Base-by-base conservation (phyloP, 1,140 invertebrate genomes). In the Trissolcus basalis region DNA sequence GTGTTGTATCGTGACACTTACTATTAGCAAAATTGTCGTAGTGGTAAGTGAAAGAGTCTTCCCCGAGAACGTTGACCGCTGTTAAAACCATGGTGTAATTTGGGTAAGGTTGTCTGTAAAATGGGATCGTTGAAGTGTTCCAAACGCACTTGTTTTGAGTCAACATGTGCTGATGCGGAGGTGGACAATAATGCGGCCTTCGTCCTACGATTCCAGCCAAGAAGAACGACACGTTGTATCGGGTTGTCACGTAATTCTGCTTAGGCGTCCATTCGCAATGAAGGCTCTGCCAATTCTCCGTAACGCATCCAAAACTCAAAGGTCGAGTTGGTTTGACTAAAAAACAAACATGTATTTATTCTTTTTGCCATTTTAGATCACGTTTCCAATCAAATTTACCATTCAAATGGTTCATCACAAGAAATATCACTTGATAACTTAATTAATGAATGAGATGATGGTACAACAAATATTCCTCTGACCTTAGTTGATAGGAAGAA, bases 261-360 rank as follows among this genome's bases (percentile, higher is more conserved):
- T 88, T 86, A 32, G 88, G 87, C 1, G 84, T 89, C 92, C 93
- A 94, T 7, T 89, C 87, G 77, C 93, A 94, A 1, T 86, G 91
- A 27, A 94, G 81, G 64, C 89, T 91, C 53, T 93, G 88, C 89
- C 92, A 91, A 82, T 94, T 93, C 35, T 89, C 81, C n/a, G 92
- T 92, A 12, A 91, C 81, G 74, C 93, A 94, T 6, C 81, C 85
- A 67, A 94, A 93, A 79, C 93, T 90, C 8, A 82, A 83, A 1
- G 93, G 91, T 60, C 89, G 79, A 53, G 88, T 68, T 11, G 92
- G 92, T 78, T 86, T 84, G 55, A 65, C 86, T 88, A 53, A 45
- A 75, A 76, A 9, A 56, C 50, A 56, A 12, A 43, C 14, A 55
- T 4, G 9, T 9, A 1, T 39, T 11, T n/a, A 4, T 39, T 39